Evolutionary conservation across 2,888 invertebrate species (phyloP), one percentile per base, ranked within the genome.

Genomic region (Scaptomyza tumidula): DNA sequence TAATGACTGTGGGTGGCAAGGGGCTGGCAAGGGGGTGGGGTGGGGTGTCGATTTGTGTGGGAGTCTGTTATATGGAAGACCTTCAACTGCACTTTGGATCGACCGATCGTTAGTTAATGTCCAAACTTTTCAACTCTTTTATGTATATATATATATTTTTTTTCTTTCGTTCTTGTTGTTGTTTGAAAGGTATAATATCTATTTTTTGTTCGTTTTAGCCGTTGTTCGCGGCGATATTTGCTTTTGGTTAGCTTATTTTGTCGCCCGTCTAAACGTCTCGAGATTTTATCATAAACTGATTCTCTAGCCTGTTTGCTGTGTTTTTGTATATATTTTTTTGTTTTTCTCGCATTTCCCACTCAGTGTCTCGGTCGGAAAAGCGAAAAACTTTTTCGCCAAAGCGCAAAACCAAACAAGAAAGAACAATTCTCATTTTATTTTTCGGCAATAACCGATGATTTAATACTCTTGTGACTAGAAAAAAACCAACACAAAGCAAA

Each of bases 211-310:
- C 35, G 35, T 7, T 35, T 29, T 41, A 13, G 29, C 45, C 45
- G n/a, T n/a, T n/a, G n/a, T n/a, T n/a, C n/a, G 63, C 63, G 66
- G 56, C 57, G 65, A 43, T 73, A 67, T 1, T 60, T 16, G 49
- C n/a, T 24, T 35, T 24, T 24, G 5, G 50, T 59, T 60, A 57
- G 66, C 67, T 55, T 67, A 55, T 67, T 73, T 70, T 71, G 41
- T 70, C 71, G 79, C 70, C 80, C 89, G 87, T 89, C 90, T 88
- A 86, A 90, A 78, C 90, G 88, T 80, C 77, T 88, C 89, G 90
- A 90, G 90, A 90, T 88, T 88, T 90, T 82, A 90, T 90, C 88
- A 90, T 88, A 88, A 90, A 91, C 91, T 91, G 89, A 90, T 82
- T 79, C 83, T 75, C 66, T 53, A 65, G 75, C 65, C 73, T 70